These are phyloP conservation scores for Acanthoscelides obtectus DNA, from an alignment of 2,888 invertebrate species.

Conservation along the genomic window DNA sequence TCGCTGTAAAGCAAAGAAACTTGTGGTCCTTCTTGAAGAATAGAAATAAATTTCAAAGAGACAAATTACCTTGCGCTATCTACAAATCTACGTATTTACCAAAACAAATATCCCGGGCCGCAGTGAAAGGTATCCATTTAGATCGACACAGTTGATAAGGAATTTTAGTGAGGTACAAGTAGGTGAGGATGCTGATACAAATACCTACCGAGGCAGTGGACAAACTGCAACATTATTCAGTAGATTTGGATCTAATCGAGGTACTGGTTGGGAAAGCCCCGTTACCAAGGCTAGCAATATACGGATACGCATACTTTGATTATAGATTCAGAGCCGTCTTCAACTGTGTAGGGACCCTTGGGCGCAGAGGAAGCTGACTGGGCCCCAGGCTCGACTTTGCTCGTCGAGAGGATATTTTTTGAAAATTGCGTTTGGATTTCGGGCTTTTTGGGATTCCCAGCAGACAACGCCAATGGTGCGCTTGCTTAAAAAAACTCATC, in stretches of 20 bases:
- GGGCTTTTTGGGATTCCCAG: too few relatives aligned
- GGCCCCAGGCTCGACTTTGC: too few relatives aligned
- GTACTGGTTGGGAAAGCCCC: not conserved
- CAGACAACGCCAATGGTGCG: too few relatives aligned
- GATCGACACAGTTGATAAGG: not conserved
- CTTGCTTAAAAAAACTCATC: too few relatives aligned
- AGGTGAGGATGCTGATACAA: not conserved
- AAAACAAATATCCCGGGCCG: not conserved
- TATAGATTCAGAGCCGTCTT: too few relatives aligned
- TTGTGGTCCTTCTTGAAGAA: not conserved
- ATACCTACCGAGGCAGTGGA: not conserved
- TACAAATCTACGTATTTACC: not conserved
- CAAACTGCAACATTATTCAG: not conserved
- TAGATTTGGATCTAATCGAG: not conserved
- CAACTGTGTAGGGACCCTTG: too few relatives aligned
- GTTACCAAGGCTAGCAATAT: too few relatives aligned
- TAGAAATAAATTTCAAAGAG: not conserved
- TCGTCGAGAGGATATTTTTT: too few relatives aligned
- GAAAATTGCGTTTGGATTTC: too few relatives aligned
- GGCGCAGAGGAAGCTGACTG: too few relatives aligned
- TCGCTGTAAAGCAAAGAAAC: not conserved
- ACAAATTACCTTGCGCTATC: not conserved
- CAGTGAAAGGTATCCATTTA: not conserved
- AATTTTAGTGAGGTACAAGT: not conserved
- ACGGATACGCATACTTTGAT: too few relatives aligned